These are phyloP conservation scores for Dynastes grantii DNA, from an alignment of 2,888 invertebrate genomes.

Conservation along the genomic window DNA sequence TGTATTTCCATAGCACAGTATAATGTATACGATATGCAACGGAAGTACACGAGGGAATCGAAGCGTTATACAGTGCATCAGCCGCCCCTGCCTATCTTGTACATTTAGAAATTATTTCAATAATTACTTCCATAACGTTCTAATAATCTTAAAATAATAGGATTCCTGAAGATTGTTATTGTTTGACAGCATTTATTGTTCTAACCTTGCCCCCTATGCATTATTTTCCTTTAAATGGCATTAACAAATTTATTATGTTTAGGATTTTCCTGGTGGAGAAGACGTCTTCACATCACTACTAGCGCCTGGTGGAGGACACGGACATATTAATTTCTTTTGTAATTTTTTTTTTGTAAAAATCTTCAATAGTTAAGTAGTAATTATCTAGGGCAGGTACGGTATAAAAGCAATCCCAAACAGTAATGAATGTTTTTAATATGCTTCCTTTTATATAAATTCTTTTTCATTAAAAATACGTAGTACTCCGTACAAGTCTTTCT, in stretches of 20 bases:
- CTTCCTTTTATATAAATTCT: background rate
- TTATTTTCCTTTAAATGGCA: background rate
- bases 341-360: conserved; percentile 29
- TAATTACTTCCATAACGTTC: background rate
- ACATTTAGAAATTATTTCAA: background rate
- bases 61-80: too few species aligned
- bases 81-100: too few species aligned
- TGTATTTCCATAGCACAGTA: too few species aligned
- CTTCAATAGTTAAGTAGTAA: conserved; percentile 36
- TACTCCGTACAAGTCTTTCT: background rate
- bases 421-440: conserved; percentile 1
- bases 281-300: background rate
- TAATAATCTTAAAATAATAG: background rate
- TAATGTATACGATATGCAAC: too few species aligned
- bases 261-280: conserved; percentile 6
- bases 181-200: background rate
- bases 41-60: too few species aligned
- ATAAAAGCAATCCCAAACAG: background rate
- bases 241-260: conserved; percentile 43
- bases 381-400: conserved; percentile 34
- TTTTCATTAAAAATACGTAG: too few species aligned
- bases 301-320: background rate
- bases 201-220: background rate
- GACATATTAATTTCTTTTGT: conserved; percentile 38
- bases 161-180: background rate